A percentile compares a stretch with the other conserved stretches of the same genome.
phyloP scores from a whole-genome alignment of 2,113 vertebrate genomes.

The Corythornis vintsioides region DNA sequence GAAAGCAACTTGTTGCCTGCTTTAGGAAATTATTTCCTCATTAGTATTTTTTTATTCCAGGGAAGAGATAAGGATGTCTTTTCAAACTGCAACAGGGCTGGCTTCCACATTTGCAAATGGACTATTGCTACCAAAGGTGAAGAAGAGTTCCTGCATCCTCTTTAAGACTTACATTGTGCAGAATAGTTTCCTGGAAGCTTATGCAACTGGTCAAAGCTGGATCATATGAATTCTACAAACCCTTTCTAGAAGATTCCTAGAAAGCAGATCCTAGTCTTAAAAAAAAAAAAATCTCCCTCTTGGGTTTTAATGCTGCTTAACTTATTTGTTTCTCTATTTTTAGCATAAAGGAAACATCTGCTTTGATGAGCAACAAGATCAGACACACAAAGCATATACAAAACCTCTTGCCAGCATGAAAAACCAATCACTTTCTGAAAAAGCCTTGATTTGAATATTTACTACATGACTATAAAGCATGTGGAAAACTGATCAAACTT shows the following conservation, averaged over 20 bases:
- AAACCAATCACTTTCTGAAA: neutral
- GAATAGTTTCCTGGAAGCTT: constrained; percentile 11
- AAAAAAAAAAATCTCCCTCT: constrained; percentile 18
- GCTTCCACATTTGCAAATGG: neutral
- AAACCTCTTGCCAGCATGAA: neutral
- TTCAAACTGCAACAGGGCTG: neutral
- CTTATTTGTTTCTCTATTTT: constrained; percentile 59
- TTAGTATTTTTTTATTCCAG: neutral
- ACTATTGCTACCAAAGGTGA: neutral
- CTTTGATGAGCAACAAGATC: constrained; percentile 26
- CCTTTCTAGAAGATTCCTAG: constrained; percentile 54
- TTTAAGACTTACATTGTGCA: neutral
- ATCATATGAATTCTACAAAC: constrained; percentile 14
- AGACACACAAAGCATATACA: neutral
- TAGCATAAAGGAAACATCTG: constrained; percentile 33
- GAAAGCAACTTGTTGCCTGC: neutral
- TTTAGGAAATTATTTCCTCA: neutral
- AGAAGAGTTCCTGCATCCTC: neutral
- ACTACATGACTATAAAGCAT: neutral
- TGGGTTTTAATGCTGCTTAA: constrained; percentile 51
- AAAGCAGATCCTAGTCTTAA: constrained; percentile 46
- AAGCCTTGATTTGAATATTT: neutral
- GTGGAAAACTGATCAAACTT: neutral
- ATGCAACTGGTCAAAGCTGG: constrained; percentile 46
- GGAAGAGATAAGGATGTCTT: neutral